A percentile compares a stretch with the other conserved stretches of the same genome.
These are phyloP conservation scores for Melanotaenia pygmaea DNA, from an alignment of 2,797 vertebrate genomes.

Conservation along the genomic window DNA sequence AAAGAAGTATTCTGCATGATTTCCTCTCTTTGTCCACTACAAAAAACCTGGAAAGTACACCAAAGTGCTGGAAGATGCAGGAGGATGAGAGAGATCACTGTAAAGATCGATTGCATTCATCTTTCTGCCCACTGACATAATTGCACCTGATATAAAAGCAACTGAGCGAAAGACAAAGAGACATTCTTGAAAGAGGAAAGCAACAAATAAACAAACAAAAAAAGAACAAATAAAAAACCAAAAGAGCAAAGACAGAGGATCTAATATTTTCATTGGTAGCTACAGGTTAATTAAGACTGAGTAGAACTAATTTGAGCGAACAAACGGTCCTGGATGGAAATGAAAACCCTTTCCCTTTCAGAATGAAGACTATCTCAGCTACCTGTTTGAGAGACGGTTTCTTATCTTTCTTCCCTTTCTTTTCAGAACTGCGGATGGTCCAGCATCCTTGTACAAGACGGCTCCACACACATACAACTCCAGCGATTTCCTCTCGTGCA, in stretches of 20 bases:
- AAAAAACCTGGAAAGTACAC: not conserved
- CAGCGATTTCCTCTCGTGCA: conserved; percentile 27
- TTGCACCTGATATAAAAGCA: conserved; percentile 21
- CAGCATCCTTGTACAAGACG: not conserved
- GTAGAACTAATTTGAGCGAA: conserved; percentile 39
- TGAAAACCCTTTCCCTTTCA: conserved; percentile 47
- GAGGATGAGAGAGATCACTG: not conserved
- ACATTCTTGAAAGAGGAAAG: no score
- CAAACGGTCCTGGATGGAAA: not conserved
- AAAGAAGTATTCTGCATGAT: not conserved
- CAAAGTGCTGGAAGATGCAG: not conserved
- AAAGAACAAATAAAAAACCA: conserved; percentile 4
- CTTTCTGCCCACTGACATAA: conserved; percentile 6
- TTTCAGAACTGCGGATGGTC: conserved; percentile 7
- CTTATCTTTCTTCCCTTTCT: not conserved
- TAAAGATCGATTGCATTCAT: conserved; percentile 20
- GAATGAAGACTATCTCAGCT: conserved; percentile 29
- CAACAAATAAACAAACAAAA: no score
- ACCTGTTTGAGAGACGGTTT: conserved; percentile 52
- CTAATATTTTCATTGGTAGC: conserved; percentile 1
- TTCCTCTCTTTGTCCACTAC: not conserved
- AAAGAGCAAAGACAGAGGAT: not conserved
- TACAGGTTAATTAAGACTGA: conserved; percentile 38
- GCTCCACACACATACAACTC: conserved; percentile 35
- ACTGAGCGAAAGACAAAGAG: not conserved